Conservation (phyloP, 1,140 invertebrate genomes). For the Geopemphigus sp. region DNA sequence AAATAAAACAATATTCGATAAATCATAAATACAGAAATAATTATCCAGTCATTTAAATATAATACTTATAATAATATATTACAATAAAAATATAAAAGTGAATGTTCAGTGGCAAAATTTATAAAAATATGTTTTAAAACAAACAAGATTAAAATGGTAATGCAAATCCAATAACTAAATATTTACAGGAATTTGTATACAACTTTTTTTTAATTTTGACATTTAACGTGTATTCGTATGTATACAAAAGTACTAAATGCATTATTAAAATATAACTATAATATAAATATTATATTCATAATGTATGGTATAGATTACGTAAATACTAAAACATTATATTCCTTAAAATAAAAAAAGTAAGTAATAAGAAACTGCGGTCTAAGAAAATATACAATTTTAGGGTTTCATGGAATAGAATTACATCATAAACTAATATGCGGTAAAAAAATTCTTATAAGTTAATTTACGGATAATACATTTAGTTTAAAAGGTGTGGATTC, state of each 20-base stretch:
- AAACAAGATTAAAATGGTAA: too few relatives aligned
- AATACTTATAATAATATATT: too few relatives aligned
- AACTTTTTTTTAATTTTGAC: too few relatives aligned
- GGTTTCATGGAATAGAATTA: constrained; percentile 6
- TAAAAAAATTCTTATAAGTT: constrained; percentile 10
- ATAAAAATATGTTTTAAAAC: too few relatives aligned
- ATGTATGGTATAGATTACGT: not conserved
- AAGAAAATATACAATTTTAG: not conserved
- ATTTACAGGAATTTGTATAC: too few relatives aligned
- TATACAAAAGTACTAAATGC: not conserved
- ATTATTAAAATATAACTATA: not conserved
- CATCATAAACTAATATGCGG: constrained; percentile 9
- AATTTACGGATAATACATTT: not conserved
- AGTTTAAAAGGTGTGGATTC: too few relatives aligned
- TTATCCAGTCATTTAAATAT: too few relatives aligned
- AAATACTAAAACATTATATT: not conserved
- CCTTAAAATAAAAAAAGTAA: not conserved
- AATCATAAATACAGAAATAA: too few relatives aligned
- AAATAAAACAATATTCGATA: too few relatives aligned
- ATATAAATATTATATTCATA: not conserved
- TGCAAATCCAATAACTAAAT: too few relatives aligned
- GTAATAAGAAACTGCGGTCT: not conserved
- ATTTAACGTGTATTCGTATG: not conserved
- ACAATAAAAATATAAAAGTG: too few relatives aligned
- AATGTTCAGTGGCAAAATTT: too few relatives aligned